phyloP scores from a whole-genome alignment of 2,888 invertebrate species.

The Sialis fuliginosa region DNA sequence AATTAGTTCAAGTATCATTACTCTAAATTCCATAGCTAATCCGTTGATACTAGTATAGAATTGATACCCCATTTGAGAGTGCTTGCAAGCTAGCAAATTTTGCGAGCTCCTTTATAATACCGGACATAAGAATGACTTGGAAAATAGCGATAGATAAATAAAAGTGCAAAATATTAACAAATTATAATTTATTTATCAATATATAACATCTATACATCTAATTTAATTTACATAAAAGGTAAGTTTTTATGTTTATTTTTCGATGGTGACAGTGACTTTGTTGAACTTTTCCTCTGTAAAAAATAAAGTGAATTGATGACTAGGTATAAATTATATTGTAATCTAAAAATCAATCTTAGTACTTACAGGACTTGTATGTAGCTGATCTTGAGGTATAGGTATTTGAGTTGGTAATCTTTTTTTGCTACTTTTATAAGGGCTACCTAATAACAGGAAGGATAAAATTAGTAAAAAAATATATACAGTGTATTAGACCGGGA shows the following conservation, averaged over 20 bases:
- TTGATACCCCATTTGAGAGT: no score
- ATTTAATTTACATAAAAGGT: constrained; percentile 6
- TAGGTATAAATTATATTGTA: no score
- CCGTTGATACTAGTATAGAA: no score
- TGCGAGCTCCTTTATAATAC: no score
- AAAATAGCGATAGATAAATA: neutral
- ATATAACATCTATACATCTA: neutral
- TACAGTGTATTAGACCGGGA: neutral
- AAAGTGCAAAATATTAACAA: neutral
- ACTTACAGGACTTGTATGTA: constrained; percentile 3
- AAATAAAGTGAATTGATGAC: neutral
- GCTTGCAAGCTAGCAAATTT: no score
- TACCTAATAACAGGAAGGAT: constrained; percentile 13
- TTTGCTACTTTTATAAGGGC: constrained; percentile 20
- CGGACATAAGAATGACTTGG: no score
- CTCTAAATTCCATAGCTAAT: no score
- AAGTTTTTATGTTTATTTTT: constrained; percentile 3
- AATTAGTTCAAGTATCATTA: no score
- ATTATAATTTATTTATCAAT: neutral
- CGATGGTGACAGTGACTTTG: constrained; percentile 2
- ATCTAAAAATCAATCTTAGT: neutral
- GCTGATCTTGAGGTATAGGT: constrained; percentile 4
- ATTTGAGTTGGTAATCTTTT: constrained; percentile 17
- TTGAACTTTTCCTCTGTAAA: constrained; percentile 5
- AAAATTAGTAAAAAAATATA: neutral